phyloP scores from a whole-genome alignment of 2,888 invertebrate species.

The Volucella inflata region DNA sequence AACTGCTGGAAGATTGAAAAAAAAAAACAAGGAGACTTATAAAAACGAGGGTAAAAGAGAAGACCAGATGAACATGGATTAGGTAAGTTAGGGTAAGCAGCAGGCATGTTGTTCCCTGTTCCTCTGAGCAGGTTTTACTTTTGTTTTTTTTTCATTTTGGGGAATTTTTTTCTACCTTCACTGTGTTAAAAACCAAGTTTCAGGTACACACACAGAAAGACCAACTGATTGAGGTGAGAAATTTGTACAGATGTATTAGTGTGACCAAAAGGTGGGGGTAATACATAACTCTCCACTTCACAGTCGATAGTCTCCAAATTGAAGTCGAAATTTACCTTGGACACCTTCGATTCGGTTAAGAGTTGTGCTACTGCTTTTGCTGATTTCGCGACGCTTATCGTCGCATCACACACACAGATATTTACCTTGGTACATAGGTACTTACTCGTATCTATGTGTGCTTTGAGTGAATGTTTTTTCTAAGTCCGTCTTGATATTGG shows the following conservation, averaged over 20 bases:
- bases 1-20: background rate
- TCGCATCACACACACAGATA: conserved; percentile 38
- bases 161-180: conserved; percentile 33
- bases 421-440: too few species aligned
- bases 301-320: conserved; percentile 39
- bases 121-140: conserved; percentile 52
- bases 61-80: conserved; percentile 67
- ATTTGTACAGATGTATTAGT: conserved; percentile 24
- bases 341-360: conserved; percentile 46
- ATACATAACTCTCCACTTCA: conserved; percentile 59
- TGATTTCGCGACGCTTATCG: conserved; percentile 50
- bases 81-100: conserved; percentile 69
- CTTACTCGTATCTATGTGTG: background rate
- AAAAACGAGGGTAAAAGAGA: conserved; percentile 32
- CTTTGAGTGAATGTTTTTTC: background rate
- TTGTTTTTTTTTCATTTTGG: conserved; percentile 59
- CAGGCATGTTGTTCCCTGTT: conserved; percentile 31
- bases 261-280: background rate
- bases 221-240: conserved; percentile 46
- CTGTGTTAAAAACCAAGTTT: conserved; percentile 1
- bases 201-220: conserved; percentile 29
- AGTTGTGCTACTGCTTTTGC: conserved; percentile 29
- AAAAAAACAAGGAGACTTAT: background rate
- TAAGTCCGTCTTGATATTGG: conserved; percentile 3
- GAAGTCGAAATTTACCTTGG: conserved; percentile 57